phyloP scores from a whole-genome alignment of 1,140 invertebrate species.

The Diachasma alloeum region DNA sequence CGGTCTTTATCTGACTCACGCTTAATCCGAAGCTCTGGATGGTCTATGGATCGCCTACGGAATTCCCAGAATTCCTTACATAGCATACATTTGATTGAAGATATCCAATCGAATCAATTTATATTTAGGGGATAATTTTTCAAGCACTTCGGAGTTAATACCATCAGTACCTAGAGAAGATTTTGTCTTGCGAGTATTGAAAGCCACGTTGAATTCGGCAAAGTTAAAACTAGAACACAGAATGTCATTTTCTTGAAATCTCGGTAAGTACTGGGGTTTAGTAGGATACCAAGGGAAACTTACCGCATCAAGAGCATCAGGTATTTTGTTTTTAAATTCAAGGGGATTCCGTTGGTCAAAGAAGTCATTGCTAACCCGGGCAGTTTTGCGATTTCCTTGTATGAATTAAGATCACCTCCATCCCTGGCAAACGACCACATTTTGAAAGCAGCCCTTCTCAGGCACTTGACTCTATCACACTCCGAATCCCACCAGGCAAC shows the following conservation, averaged over 20 bases:
- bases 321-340: not conserved
- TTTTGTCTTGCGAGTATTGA: not conserved
- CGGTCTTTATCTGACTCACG: no score
- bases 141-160: not conserved
- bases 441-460: not conserved
- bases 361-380: not conserved
- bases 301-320: no score
- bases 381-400: not conserved
- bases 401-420: not conserved
- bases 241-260: not conserved
- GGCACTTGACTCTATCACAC: constrained; percentile 1
- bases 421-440: not conserved
- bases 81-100: not conserved
- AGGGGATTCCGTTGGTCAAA: not conserved
- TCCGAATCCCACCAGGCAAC: constrained; percentile 23
- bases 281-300: not conserved
- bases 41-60: no score
- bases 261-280: not conserved
- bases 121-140: not conserved
- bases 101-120: not conserved
- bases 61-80: no score
- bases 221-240: not conserved
- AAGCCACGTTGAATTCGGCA: not conserved
- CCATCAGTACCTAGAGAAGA: constrained; percentile 14
- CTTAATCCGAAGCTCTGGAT: no score